These are phyloP conservation scores for Ptilodon capucinus DNA, from an alignment of 2,888 invertebrate species.

Conservation along the genomic window DNA sequence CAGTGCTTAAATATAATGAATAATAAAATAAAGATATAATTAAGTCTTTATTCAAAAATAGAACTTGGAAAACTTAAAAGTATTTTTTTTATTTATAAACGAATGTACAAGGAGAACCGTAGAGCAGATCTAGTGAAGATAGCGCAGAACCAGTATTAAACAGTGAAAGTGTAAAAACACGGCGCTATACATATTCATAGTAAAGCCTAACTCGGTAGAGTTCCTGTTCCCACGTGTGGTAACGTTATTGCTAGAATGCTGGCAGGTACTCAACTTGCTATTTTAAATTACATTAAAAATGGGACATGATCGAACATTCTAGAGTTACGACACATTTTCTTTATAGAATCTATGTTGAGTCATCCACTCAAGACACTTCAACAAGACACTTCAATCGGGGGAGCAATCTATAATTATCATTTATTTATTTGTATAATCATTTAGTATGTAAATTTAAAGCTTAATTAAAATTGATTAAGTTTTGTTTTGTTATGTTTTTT, in stretches of 20 bases:
- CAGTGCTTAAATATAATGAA: too few species aligned
- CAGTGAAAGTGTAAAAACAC: neutral
- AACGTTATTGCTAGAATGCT: neutral
- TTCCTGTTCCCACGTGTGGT: neutral
- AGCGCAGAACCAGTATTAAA: neutral
- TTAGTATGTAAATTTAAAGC: conserved; percentile 14
- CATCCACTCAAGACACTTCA: too few species aligned
- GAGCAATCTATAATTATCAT: too few species aligned
- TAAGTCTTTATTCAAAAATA: too few species aligned
- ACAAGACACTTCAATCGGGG: too few species aligned
- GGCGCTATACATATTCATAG: neutral
- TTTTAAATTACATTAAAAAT: neutral
- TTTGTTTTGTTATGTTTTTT: conserved; percentile 17
- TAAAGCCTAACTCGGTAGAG: neutral
- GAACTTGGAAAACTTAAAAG: too few species aligned
- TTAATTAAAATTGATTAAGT: conserved; percentile 9
- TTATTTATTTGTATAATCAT: conserved; percentile 7
- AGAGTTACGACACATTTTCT: too few species aligned
- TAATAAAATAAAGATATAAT: too few species aligned
- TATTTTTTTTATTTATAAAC: too few species aligned
- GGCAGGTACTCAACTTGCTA: neutral
- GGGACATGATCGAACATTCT: neutral
- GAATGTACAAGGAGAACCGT: neutral
- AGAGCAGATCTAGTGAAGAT: neutral
- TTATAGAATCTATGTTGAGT: too few species aligned